A percentile compares a stretch with the other conserved stretches of the same genome.
Conservation (phyloP, 2,797 vertebrate species). For the Okamejei kenojei region DNA sequence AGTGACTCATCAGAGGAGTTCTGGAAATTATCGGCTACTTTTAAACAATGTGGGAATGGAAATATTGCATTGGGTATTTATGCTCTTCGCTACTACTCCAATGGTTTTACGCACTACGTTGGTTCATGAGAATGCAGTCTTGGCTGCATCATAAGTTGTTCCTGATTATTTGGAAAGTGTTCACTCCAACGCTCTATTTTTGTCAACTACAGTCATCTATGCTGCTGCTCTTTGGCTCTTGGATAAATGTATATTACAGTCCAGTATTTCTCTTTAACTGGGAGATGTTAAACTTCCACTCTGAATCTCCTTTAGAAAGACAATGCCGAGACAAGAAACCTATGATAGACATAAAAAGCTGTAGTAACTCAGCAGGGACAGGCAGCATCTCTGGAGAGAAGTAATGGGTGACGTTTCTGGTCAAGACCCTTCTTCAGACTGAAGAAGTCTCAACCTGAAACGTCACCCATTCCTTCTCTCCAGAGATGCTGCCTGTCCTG, state of each 20-base stretch:
- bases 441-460: too few relatives aligned
- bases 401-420: too few relatives aligned
- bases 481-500: too few relatives aligned
- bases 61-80: not conserved
- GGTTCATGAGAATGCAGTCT: not conserved
- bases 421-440: too few relatives aligned
- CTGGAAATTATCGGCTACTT: not conserved
- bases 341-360: too few relatives aligned
- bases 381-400: too few relatives aligned
- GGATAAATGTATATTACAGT: not conserved
- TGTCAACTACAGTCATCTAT: not conserved
- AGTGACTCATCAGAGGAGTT: not conserved
- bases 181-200: not conserved
- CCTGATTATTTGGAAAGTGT: not conserved
- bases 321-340: not conserved
- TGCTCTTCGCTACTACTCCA: not conserved
- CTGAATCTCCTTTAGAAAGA: not conserved
- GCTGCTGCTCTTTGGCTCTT: not conserved
- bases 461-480: too few relatives aligned
- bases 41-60: slow-evolving; percentile 1
- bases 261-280: not conserved
- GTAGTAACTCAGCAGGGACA: too few relatives aligned
- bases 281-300: not conserved
- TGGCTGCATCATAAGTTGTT: not conserved
- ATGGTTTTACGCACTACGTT: not conserved